A percentile compares a stretch with the other conserved stretches of the same genome.
These are phyloP conservation scores for Smithornis capensis DNA, from an alignment of 2,113 vertebrate genomes.

Conservation along the genomic window DNA sequence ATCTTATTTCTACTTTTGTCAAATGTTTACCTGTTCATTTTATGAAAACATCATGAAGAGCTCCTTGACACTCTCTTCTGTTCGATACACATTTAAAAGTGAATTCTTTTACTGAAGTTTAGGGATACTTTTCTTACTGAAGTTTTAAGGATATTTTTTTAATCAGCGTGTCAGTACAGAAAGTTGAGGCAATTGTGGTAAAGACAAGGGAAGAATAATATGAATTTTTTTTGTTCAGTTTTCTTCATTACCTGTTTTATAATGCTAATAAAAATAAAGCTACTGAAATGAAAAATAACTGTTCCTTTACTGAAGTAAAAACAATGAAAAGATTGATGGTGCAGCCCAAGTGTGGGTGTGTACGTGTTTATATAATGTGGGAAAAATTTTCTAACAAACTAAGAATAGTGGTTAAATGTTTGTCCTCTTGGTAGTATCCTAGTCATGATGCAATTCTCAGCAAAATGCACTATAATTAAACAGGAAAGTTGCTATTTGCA, in stretches of 20 bases:
- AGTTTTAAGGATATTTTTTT: neutral
- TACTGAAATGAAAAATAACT: slow-evolving; percentile 25
- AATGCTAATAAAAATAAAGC: neutral
- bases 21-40: neutral
- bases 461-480: slow-evolving; percentile 27
- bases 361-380: neutral
- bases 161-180: neutral
- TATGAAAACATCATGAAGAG: neutral
- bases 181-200: neutral
- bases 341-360: neutral
- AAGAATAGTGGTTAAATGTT: slow-evolving; percentile 54
- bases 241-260: neutral
- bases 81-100: neutral
- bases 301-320: neutral
- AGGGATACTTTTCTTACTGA: neutral
- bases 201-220: neutral
- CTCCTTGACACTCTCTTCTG: neutral
- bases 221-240: neutral
- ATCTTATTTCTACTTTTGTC: neutral
- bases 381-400: slow-evolving; percentile 32
- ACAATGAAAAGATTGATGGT: neutral
- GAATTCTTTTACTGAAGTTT: neutral
- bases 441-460: slow-evolving; percentile 38
- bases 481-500: slow-evolving; percentile 29
- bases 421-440: slow-evolving; percentile 21